phyloP scores from a whole-genome alignment of 2,888 invertebrate genomes.

The Leistus spinibarbis region DNA sequence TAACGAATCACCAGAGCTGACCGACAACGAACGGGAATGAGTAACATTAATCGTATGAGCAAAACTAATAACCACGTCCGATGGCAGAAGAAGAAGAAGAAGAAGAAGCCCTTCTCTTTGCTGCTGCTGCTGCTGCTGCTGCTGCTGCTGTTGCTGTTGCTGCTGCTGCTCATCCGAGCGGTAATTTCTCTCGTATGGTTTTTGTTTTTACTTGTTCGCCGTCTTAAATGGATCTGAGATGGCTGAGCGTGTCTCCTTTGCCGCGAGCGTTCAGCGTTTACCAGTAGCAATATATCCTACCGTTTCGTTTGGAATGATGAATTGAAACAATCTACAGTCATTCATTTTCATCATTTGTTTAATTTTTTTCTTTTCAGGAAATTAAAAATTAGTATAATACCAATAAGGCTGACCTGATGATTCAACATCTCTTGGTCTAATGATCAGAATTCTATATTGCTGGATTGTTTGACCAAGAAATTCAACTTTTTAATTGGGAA shows the following conservation, averaged over 20 bases:
- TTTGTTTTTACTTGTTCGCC: background rate
- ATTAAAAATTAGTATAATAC: background rate
- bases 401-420: background rate
- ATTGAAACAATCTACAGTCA: background rate
- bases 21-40: conserved; percentile 11
- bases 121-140: too few relatives aligned
- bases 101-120: too few relatives aligned
- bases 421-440: background rate
- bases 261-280: background rate
- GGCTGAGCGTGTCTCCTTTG: background rate
- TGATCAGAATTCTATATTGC: background rate
- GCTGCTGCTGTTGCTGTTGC: too few relatives aligned
- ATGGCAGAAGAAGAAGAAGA: too few relatives aligned
- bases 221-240: background rate
- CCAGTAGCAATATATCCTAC: background rate
- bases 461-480: background rate
- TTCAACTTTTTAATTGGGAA: background rate
- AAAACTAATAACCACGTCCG: conserved; percentile 28
- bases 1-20: background rate
- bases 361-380: background rate
- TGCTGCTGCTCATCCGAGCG: background rate
- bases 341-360: background rate
- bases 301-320: background rate
- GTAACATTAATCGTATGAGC: conserved; percentile 37
- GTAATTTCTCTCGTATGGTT: background rate